Conservation (phyloP, 2,888 invertebrate genomes). For the Mythimna impura region DNA sequence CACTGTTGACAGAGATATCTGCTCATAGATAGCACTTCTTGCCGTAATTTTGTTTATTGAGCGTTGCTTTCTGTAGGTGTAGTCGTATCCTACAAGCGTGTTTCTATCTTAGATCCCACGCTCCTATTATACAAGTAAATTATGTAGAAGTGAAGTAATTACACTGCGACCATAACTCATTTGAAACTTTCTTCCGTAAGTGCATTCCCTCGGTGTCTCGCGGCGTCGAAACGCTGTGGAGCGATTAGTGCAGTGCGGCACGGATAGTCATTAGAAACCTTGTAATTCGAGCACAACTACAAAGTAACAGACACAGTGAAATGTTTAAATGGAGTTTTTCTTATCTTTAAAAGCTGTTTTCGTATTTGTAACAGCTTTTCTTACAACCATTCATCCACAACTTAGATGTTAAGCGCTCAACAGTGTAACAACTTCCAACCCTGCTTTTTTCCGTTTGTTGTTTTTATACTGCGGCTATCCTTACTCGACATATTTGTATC, state of each 20-base stretch:
- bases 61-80: no score
- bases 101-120: no score
- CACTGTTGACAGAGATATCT: no score
- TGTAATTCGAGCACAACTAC: constrained; percentile 29
- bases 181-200: constrained; percentile 34
- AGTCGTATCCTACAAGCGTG: no score
- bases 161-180: constrained; percentile 34
- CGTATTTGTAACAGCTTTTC: constrained; percentile 16
- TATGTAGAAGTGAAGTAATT: constrained; percentile 22
- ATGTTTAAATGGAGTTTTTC: constrained; percentile 18
- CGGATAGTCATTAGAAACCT: constrained; percentile 46
- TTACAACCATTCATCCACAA: neutral
- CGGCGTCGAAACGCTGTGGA: constrained; percentile 3
- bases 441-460: neutral
- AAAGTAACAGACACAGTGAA: constrained; percentile 10
- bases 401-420: neutral
- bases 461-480: neutral
- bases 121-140: neutral
- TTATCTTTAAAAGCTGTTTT: constrained; percentile 12
- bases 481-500: no score
- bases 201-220: constrained; percentile 23
- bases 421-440: no score
- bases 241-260: constrained; percentile 24
- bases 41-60: no score
- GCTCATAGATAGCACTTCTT: no score